Percentiles rank a stretch among this genome's conserved stretches.
phyloP scores from a whole-genome alignment of 1,140 invertebrate genomes.

The Magallana angulata region DNA sequence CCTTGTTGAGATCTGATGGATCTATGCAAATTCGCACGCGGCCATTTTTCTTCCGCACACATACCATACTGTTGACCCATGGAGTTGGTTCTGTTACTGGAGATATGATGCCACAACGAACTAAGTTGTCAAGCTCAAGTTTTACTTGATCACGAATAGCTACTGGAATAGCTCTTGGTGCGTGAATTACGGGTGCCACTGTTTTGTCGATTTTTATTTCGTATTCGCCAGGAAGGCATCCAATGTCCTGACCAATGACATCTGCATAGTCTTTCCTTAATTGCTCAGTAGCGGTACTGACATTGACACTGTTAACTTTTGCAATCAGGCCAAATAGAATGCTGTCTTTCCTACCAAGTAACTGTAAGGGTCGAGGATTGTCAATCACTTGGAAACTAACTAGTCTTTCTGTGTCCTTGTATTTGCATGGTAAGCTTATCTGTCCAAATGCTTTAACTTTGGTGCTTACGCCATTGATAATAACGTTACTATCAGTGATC shows the following conservation, averaged over 20 bases:
- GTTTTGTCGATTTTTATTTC: slow-evolving; percentile 66
- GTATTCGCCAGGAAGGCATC: slow-evolving; percentile 55
- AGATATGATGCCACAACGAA: no score
- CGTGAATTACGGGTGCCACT: no score
- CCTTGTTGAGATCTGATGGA: slow-evolving; percentile 54
- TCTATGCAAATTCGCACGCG: no score
- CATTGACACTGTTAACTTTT: slow-evolving; percentile 77
- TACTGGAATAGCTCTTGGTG: no score
- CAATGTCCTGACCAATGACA: slow-evolving; percentile 28
- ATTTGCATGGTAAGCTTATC: slow-evolving; percentile 44
- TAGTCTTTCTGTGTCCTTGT: slow-evolving; percentile 10
- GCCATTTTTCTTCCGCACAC: no score
- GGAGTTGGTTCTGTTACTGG: no score
- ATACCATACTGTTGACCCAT: no score
- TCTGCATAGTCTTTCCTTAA: no score
- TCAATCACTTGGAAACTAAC: slow-evolving; percentile 50
- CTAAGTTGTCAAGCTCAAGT: no score
- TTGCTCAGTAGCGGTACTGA: slow-evolving; percentile 54
- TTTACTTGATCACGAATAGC: no score
- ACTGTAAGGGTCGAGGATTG: not conserved
- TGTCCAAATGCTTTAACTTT: slow-evolving; percentile 37
- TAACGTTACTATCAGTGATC: slow-evolving; percentile 3
- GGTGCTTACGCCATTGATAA: slow-evolving; percentile 48
- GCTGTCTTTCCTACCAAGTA: slow-evolving; percentile 37
- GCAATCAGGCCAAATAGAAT: slow-evolving; percentile 40